A percentile compares a stretch with the other conserved stretches of the same genome.
Conservation (phyloP, 1,140 invertebrate species). For the Latrodectus geometricus region DNA sequence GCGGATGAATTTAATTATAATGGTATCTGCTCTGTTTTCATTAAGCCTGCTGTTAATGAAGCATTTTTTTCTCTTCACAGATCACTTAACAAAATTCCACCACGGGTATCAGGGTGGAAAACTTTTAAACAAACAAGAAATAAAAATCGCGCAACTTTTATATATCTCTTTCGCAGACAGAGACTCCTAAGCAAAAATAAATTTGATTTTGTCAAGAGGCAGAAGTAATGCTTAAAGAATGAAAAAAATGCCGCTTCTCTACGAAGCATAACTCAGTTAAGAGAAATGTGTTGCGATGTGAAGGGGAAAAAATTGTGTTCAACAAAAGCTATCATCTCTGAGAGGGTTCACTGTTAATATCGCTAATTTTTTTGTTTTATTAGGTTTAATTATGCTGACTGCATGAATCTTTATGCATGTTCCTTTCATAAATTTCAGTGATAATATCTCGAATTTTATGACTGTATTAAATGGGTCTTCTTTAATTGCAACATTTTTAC, state of each 20-base stretch:
- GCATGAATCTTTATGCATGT: no score
- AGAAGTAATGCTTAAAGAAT: not conserved
- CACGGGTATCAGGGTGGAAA: constrained; percentile 6
- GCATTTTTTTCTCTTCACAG: not conserved
- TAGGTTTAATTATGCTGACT: constrained; percentile 24
- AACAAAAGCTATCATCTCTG: not conserved
- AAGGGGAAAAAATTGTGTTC: not conserved
- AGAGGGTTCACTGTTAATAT: not conserved
- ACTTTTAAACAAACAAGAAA: constrained; percentile 33
- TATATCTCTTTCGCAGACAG: not conserved
- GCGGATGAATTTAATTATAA: constrained; percentile 52
- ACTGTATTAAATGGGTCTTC: no score
- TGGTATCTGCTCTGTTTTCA: constrained; percentile 50
- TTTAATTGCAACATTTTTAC: no score
- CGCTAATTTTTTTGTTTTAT: not conserved
- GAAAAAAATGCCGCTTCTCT: not conserved
- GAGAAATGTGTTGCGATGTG: not conserved
- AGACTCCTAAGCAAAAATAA: constrained; percentile 4
- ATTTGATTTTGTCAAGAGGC: constrained; percentile 19
- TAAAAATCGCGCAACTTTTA: not conserved
- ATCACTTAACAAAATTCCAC: not conserved
- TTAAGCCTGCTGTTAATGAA: constrained; percentile 50
- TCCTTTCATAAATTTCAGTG: no score
- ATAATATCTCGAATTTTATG: no score
- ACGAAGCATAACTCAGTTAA: constrained; percentile 4